Evolutionary conservation across 2,888 invertebrate genomes (phyloP), one percentile per base, ranked within the genome.

Genomic region (Lacanobia wlatinum): DNA sequence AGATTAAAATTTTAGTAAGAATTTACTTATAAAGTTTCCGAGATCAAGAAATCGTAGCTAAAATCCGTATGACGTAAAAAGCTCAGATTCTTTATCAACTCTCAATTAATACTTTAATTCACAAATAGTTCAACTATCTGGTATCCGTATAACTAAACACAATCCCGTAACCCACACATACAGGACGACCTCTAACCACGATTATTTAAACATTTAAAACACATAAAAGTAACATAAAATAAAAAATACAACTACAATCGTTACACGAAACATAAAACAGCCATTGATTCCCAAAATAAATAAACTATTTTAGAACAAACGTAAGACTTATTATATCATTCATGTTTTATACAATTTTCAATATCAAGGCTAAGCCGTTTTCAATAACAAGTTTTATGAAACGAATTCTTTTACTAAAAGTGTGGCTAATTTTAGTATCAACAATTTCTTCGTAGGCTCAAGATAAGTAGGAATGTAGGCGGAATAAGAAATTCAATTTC

Each of bases 281-380:
- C 23, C 50, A 78, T 70, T 82, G 79, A 67, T 70, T 70, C 60
- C 23, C 4, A 53, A 78, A 73, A 64, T 48, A 84, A 75, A 80
- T 65, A 70, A 73, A 70, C 70, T 61, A 52, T 81, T 66, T 63
- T 46, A 21, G 56, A 43, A 61, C 55, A 69, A 62, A 59, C 63
- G 58, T 65, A 68, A 76, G 63, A 65, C 65, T 82, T 79, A 71
- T 82, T 65, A 55, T 56, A 82, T 68, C 76, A 73, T 28, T 72
- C 73, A 55, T 38, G 40, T 81, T 74, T 61, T 56, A 63, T 67
- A 70, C 73, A 59, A 81, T 76, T 80, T 84, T 84, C 85, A 83
- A 72, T 76, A 82, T 66, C 77, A 77, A 85, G 80, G 73, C 34
- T 48, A 40, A 14, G 28, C 34, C 59, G 52, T 23, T 23, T 62